These are phyloP conservation scores for Perizoma flavofasciatum DNA, from an alignment of 2,888 invertebrate species.

Conservation along the genomic window DNA sequence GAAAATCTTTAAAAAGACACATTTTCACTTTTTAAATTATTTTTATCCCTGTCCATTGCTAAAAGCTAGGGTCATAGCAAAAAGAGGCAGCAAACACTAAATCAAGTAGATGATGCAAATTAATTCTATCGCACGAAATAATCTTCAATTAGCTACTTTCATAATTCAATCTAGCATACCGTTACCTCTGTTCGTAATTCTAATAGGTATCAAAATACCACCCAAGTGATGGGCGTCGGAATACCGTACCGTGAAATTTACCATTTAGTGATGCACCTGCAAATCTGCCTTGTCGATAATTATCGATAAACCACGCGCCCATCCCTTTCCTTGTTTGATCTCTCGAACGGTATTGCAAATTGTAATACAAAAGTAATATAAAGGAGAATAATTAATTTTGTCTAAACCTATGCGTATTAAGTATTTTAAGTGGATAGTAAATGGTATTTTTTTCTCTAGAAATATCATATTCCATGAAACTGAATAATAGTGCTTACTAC, in stretches of 20 bases:
- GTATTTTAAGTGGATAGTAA: slow-evolving; percentile 10
- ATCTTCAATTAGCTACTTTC: slow-evolving; percentile 6
- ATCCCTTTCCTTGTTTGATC: slow-evolving; percentile 67
- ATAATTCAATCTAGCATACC: slow-evolving; percentile 21
- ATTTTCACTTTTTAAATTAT: no score
- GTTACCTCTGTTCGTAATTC: slow-evolving; percentile 15
- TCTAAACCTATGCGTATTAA: neutral
- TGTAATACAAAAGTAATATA: slow-evolving; percentile 46
- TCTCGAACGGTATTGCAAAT: slow-evolving; percentile 50
- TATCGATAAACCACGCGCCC: slow-evolving; percentile 57
- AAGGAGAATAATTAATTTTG: slow-evolving; percentile 34
- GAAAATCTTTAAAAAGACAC: no score
- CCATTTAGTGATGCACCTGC: slow-evolving; percentile 54
- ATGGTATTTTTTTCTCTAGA: neutral
- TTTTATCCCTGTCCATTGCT: no score
- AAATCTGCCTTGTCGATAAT: slow-evolving; percentile 39
- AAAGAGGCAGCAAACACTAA: no score
- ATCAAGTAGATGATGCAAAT: no score
- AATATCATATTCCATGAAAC: no score
- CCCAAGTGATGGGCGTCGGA: slow-evolving; percentile 44
- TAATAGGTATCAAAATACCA: slow-evolving; percentile 43
- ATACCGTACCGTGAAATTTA: slow-evolving; percentile 52
- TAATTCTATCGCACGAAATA: no score
- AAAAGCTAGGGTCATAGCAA: no score
- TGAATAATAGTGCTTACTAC: no score